phyloP scores from a whole-genome alignment of 2,113 vertebrate genomes.

The Grus americana region DNA sequence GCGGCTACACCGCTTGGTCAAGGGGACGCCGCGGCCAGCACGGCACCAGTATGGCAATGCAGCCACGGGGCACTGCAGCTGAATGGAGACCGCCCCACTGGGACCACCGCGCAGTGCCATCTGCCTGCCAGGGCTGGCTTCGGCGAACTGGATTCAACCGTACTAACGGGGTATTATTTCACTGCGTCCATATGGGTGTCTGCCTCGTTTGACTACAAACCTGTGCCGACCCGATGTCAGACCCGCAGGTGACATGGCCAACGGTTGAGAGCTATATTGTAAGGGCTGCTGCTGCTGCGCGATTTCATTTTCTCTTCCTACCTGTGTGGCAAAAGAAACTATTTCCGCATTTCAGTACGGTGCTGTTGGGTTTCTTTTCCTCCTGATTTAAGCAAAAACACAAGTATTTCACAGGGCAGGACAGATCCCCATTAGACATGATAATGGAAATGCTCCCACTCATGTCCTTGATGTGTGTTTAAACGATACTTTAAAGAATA shows the following conservation, averaged over 20 bases:
- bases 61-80: neutral
- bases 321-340: neutral
- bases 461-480: conserved; percentile 6
- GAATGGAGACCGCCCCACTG: fast-evolving
- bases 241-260: neutral
- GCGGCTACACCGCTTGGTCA: fast-evolving
- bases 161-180: fast-evolving
- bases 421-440: conserved; percentile 17
- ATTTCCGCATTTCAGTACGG: conserved; percentile 18
- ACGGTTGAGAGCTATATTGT: neutral
- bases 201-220: neutral
- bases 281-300: neutral
- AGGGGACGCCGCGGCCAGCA: neutral
- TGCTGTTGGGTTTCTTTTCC: neutral
- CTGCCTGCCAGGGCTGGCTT: neutral
- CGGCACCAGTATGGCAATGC: fast-evolving
- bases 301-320: neutral
- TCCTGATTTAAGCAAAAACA: neutral
- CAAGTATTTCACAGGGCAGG: conserved; percentile 36
- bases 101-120: fast-evolving
- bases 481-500: conserved; percentile 74
- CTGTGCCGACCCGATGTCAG: neutral
- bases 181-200: neutral
- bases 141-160: neutral
- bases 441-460: conserved; percentile 40